Evolutionary conservation across 92 coral and sea anemone genomes (phyloP).

Genomic region (Siderastrea siderea): DNA sequence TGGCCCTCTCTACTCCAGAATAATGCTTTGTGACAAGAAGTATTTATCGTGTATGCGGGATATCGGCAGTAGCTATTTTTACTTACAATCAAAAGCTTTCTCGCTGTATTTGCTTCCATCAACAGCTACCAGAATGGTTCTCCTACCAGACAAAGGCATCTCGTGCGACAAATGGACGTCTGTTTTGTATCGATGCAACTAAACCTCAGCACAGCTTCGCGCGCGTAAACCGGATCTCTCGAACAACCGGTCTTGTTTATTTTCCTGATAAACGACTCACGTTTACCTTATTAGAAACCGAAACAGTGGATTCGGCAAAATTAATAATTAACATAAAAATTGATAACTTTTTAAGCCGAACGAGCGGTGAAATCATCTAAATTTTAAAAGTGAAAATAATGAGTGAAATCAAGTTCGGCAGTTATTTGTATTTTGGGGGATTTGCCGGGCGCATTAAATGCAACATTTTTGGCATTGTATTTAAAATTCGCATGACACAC

Average conservation of each 20-base stretch:
- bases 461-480: not conserved
- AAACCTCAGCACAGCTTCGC: not conserved
- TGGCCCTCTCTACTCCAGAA: too few species aligned
- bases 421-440: not conserved
- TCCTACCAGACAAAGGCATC: slow-evolving; percentile 34
- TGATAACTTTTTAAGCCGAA: not conserved
- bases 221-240: not conserved
- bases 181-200: not conserved
- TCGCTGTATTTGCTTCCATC: slow-evolving; percentile 85
- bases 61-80: not conserved
- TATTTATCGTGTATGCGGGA: too few species aligned
- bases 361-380: not conserved
- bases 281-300: not conserved
- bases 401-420: not conserved
- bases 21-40: too few species aligned
- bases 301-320: not conserved
- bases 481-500: not conserved
- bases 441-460: not conserved
- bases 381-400: not conserved
- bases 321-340: slow-evolving; percentile 34
- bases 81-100: slow-evolving; percentile 94
- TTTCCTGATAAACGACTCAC: slow-evolving; percentile 1
- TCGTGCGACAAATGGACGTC: not conserved
- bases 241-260: not conserved
- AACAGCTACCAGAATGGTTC: slow-evolving; percentile 91